Percentiles rank a stretch among this genome's conserved stretches.
Conservation (phyloP, 2,888 invertebrate species). For the Therioaphis trifolii region DNA sequence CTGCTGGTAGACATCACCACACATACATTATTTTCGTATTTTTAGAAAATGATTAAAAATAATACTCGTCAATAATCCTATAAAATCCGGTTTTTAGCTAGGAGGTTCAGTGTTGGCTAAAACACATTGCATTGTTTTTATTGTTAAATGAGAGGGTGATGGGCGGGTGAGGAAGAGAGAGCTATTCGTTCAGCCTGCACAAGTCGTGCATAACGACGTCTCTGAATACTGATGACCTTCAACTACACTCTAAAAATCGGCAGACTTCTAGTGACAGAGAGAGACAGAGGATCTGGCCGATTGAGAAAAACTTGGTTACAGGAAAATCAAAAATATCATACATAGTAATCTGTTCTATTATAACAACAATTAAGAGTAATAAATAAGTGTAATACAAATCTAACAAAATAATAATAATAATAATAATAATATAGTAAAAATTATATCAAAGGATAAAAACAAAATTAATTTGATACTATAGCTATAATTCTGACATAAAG, state of each 20-base stretch:
- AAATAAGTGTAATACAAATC: no score
- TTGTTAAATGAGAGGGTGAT: neutral
- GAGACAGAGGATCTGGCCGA: no score
- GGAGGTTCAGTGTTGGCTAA: neutral
- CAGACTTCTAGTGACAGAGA: neutral
- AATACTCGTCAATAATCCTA: neutral
- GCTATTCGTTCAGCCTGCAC: slow-evolving; percentile 17
- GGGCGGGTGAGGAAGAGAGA: neutral
- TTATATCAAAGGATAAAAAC: no score
- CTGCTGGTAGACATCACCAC: no score
- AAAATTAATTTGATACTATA: no score
- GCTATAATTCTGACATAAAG: no score
- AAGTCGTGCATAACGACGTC: slow-evolving; percentile 51
- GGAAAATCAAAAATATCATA: neutral
- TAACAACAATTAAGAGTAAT: no score
- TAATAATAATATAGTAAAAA: no score
- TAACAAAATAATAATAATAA: no score
- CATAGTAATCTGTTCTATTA: no score
- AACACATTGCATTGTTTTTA: slow-evolving; percentile 14
- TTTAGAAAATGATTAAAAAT: neutral
- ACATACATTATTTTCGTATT: no score
- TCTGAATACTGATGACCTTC: slow-evolving; percentile 24
- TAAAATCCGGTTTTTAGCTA: neutral
- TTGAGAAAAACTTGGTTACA: neutral
- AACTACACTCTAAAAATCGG: slow-evolving; percentile 6